Conservation (phyloP, 2,888 invertebrate genomes). For the Suillia variegata region DNA sequence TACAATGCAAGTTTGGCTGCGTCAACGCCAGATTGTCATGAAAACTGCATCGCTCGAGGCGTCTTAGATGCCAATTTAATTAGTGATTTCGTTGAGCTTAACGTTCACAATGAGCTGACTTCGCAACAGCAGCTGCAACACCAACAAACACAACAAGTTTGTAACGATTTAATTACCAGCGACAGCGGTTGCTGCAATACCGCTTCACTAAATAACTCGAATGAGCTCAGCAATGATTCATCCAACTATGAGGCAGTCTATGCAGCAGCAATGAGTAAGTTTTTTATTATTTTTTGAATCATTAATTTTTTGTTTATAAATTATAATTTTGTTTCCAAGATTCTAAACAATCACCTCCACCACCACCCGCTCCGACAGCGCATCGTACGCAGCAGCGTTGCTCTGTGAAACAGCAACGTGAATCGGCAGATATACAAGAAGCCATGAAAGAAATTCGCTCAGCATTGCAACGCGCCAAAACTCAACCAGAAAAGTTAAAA, state of each 20-base stretch:
- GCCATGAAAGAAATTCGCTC: constrained; percentile 84
- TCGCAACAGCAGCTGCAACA: constrained; percentile 28
- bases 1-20: constrained; percentile 8
- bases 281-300: too few species aligned
- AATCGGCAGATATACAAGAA: constrained; percentile 65
- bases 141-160: constrained; percentile 22
- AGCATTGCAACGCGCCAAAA: constrained; percentile 67
- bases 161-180: constrained; percentile 35
- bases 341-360: constrained; percentile 63
- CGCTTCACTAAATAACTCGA: constrained; percentile 31
- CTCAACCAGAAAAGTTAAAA: constrained; percentile 58
- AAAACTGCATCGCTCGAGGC: neutral
- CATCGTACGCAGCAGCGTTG: constrained; percentile 59
- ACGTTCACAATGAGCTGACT: constrained; percentile 53
- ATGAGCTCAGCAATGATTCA: constrained; percentile 29
- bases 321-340: constrained; percentile 24
- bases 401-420: constrained; percentile 42
- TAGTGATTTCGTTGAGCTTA: neutral
- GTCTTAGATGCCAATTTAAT: neutral
- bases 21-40: neutral
- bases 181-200: constrained; percentile 40
- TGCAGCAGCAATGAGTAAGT: constrained; percentile 43
- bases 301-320: too few species aligned
- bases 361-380: constrained; percentile 73
- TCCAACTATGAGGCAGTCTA: constrained; percentile 51